Percentiles rank a stretch among this genome's conserved stretches.
These are phyloP conservation scores for Bubo scandiacus DNA, from an alignment of 2,113 vertebrate species.

Conservation along the genomic window DNA sequence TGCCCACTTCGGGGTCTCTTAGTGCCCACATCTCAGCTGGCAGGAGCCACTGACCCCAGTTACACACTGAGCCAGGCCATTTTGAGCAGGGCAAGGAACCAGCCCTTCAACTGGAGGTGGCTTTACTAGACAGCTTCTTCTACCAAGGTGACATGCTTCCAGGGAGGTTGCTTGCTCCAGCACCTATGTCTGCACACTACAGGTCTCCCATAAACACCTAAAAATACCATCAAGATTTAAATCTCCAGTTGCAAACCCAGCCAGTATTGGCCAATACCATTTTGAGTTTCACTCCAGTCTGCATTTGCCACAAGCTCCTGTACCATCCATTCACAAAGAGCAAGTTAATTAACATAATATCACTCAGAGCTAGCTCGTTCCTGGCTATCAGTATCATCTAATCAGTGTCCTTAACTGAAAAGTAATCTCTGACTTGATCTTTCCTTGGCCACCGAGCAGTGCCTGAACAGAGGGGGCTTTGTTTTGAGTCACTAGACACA, in stretches of 20 bases:
- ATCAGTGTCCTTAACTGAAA: constrained; percentile 60
- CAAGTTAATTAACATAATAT: constrained; percentile 37
- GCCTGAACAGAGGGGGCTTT: constrained; percentile 48
- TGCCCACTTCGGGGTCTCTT: not conserved
- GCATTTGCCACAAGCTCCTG: not conserved
- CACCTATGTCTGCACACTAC: not conserved
- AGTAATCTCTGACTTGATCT: constrained; percentile 61
- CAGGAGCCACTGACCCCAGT: not conserved
- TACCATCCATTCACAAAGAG: constrained; percentile 1
- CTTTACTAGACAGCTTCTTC: not conserved
- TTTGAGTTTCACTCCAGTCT: not conserved
- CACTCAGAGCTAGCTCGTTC: constrained; percentile 45
- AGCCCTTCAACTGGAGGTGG: not conserved
- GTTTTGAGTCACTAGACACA: constrained; percentile 8
- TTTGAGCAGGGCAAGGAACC: not conserved
- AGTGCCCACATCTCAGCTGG: not conserved
- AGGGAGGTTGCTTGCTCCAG: not conserved
- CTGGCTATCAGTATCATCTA: constrained; percentile 57
- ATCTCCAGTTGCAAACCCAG: not conserved
- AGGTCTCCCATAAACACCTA: not conserved
- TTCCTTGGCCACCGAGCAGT: constrained; percentile 34
- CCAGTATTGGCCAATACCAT: not conserved
- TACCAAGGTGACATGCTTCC: not conserved
- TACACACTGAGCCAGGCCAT: not conserved
- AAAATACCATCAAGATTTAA: not conserved